Evolutionary conservation across 2,888 invertebrate genomes (phyloP).

Genomic region (Syrphus vitripennis): DNA sequence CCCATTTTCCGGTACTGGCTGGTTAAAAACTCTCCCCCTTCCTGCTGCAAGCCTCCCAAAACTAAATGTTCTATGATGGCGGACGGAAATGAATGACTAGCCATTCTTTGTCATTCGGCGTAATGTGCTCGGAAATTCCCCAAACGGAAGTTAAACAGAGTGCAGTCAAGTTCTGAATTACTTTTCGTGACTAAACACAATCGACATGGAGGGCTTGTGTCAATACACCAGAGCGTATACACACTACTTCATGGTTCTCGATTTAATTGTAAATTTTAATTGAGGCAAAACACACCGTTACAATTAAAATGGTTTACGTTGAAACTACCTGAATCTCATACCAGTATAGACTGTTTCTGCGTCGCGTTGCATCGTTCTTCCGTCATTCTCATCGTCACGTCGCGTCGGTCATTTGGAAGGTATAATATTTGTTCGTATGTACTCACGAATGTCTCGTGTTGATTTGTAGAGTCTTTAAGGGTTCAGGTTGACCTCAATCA

Average conservation of each 20-base stretch:
- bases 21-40: constrained; percentile 46
- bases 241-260: constrained; percentile 38
- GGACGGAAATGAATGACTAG: constrained; percentile 70
- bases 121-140: constrained; percentile 45
- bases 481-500: constrained; percentile 56
- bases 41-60: neutral
- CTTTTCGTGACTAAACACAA: constrained; percentile 65
- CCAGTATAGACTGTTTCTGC: neutral
- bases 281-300: constrained; percentile 48
- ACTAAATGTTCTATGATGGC: constrained; percentile 41
- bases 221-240: constrained; percentile 26
- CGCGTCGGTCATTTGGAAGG: neutral
- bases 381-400: neutral
- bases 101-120: constrained; percentile 61
- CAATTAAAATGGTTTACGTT: constrained; percentile 35
- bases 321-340: constrained; percentile 28
- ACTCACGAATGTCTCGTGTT: constrained; percentile 6
- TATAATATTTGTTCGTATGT: neutral
- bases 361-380: too few species aligned
- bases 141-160: constrained; percentile 59
- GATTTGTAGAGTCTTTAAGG: constrained; percentile 11
- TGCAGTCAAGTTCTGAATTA: constrained; percentile 35
- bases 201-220: constrained; percentile 27
- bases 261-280: constrained; percentile 65
- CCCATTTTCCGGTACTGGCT: constrained; percentile 29